phyloP scores from a whole-genome alignment of 1,140 invertebrate species.

The Tetramorium simillimum region DNA sequence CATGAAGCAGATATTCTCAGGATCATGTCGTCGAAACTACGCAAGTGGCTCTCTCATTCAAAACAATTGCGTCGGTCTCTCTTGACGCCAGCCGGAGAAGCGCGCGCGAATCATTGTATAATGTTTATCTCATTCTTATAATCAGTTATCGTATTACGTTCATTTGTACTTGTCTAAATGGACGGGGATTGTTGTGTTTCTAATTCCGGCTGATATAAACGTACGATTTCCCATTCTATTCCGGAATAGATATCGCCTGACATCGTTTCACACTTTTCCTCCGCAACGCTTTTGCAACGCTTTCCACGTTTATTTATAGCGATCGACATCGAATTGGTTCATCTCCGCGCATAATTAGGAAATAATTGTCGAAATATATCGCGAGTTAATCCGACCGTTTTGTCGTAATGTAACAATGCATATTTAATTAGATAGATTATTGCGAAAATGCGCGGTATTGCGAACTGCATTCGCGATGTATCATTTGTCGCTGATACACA shows the following conservation, averaged over 20 bases:
- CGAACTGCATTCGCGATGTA: not conserved
- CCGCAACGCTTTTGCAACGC: no score
- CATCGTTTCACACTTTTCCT: conserved; percentile 6
- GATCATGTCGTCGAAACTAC: not conserved
- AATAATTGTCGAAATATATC: not conserved
- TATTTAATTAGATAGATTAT: not conserved
- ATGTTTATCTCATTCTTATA: conserved; percentile 40
- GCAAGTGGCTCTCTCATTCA: not conserved
- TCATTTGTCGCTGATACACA: not conserved
- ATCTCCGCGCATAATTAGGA: conserved; percentile 5
- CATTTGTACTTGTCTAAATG: conserved; percentile 47
- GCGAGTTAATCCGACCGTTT: not conserved
- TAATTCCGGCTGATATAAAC: conserved; percentile 21
- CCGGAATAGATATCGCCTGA: conserved; percentile 15
- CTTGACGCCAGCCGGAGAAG: not conserved
- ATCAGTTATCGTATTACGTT: conserved; percentile 25
- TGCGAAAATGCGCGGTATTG: not conserved
- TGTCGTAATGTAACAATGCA: not conserved
- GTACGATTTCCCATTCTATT: conserved; percentile 19
- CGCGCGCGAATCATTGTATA: not conserved
- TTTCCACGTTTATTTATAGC: conserved; percentile 17
- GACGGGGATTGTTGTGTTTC: conserved; percentile 7
- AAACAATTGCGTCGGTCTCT: conserved; percentile 1
- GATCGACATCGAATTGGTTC: conserved; percentile 18
- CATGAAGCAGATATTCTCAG: not conserved